Conservation (phyloP, 1,140 invertebrate species). For the Drosophila pallidifrons region DNA sequence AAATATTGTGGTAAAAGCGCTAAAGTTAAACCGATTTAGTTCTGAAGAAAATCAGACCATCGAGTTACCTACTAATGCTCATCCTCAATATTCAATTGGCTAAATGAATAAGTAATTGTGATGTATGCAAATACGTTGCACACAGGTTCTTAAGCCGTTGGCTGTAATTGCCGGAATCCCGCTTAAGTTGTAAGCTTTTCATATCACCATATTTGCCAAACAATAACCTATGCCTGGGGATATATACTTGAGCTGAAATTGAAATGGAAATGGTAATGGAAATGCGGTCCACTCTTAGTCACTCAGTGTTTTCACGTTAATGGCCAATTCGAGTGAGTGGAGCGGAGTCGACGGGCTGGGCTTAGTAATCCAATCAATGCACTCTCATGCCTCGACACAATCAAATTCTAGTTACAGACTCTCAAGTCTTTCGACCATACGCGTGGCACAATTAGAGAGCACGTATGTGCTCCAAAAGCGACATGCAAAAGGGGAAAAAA, state of each 20-base stretch:
- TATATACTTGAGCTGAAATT: background rate
- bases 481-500: constrained; percentile 29
- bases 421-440: constrained; percentile 48
- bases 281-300: constrained; percentile 23
- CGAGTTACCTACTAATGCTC: background rate
- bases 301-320: constrained; percentile 17
- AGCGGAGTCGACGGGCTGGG: background rate
- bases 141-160: constrained; percentile 29
- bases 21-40: too few relatives aligned
- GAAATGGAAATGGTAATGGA: background rate
- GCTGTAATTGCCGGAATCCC: constrained; percentile 24
- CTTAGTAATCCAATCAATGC: constrained; percentile 69
- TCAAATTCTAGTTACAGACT: constrained; percentile 75
- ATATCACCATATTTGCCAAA: constrained; percentile 31
- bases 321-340: constrained; percentile 16
- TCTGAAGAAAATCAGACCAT: too few relatives aligned
- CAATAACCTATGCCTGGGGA: constrained; percentile 15
- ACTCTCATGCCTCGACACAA: constrained; percentile 65
- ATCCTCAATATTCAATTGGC: background rate
- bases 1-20: too few relatives aligned
- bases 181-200: constrained; percentile 34
- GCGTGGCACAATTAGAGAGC: constrained; percentile 62
- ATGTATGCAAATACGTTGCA: background rate
- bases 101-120: background rate
- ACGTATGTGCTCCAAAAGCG: constrained; percentile 32